Base-by-base conservation (phyloP, 2,113 vertebrate genomes). In the Antennarius striatus region DNA sequence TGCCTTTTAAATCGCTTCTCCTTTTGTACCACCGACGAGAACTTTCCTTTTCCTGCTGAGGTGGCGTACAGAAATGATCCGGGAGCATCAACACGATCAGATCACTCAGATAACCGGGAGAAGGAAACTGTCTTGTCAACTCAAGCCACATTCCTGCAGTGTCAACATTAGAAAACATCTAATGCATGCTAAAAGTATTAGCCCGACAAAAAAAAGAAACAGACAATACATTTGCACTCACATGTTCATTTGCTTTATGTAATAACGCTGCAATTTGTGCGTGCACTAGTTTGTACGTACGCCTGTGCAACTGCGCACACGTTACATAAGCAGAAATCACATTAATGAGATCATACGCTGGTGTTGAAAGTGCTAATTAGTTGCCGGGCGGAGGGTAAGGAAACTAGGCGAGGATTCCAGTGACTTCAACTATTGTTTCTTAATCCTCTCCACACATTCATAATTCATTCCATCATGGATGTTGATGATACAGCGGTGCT, bases 351-450 rank as follows among this genome's bases (percentile, higher is more conserved):
- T 90, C 86, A 90, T 84, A 88, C 77, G 82, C 81, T 89, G 69
- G 73, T 88, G 85, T 85, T 87, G 88, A 89, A 91, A 88, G 84
- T 88, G 89, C 88, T 91, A 93, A 93, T 92, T 91, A 90, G 87
- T 82, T 81, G 83, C 79, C 39, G 59, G 77, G 83, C 78, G 82
- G 74, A 85, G 87, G 82, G 75, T 82, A 87, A 87, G 79, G 90
- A 83, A 88, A 85, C 79, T 74, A 89, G 82, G 80, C 81, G 60
- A 88, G 76, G 87, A 90, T 91, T 83, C 82, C 71, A 63, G 73
- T 84, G 81, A 87, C 85, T 90, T 83, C 75, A 75, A 65, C 86
- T 71, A 86, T 88, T 86, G 86, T 90, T 77, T 90, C 87, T 84
- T 85, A 90, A 89, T 90, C 86, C 86, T 71, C 82, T 72, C 65